Evolutionary conservation across 2,113 vertebrate genomes (phyloP).

Genomic region (Drymodes brunneopygia): DNA sequence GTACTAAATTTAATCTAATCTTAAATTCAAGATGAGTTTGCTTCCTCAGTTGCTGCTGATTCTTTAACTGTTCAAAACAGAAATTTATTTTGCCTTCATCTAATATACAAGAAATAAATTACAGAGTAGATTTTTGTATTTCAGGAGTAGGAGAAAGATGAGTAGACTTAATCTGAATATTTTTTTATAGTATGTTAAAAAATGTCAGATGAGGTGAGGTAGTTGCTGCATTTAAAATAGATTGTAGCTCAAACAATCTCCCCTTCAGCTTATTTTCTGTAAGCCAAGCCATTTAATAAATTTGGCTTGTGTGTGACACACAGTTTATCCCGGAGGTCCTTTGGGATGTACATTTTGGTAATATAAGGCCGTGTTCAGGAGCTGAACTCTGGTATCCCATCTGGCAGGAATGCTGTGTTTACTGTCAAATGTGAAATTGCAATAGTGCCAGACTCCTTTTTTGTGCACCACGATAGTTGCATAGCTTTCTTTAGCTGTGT

Average conservation of each 20-base stretch:
- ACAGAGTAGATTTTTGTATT: neutral
- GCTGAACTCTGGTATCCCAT: neutral
- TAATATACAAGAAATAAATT: neutral
- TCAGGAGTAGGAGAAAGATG: neutral
- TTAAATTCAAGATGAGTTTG: neutral
- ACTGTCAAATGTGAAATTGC: neutral
- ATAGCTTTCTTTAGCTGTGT: neutral
- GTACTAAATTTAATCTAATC: neutral
- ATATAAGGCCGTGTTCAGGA: neutral
- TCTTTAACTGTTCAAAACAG: neutral
- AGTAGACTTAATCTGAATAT: neutral
- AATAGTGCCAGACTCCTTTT: neutral
- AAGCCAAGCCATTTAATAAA: neutral
- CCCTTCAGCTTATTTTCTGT: neutral
- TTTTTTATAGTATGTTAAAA: neutral
- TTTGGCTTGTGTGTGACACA: neutral
- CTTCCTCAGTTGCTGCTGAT: neutral
- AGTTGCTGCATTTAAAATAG: neutral
- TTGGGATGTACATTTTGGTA: neutral
- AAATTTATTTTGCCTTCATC: neutral
- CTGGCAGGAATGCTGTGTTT: conserved; percentile 1
- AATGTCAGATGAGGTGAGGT: neutral
- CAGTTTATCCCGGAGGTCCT: neutral
- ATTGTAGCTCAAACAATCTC: neutral
- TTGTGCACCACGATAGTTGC: neutral